Conservation (phyloP, 2,888 invertebrate genomes). For the Orthosia gothica region DNA sequence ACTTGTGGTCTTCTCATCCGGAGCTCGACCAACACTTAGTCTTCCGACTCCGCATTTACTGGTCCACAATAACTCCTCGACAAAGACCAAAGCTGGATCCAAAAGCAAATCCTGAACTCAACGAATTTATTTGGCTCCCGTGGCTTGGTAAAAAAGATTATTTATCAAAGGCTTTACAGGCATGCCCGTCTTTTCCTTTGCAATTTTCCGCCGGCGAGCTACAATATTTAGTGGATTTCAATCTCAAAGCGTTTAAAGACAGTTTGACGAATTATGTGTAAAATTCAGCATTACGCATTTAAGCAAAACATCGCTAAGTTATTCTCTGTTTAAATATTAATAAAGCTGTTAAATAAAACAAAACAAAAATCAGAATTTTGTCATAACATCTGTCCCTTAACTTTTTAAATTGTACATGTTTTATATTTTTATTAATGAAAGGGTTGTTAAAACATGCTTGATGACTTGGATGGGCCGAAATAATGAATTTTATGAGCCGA, state of each 20-base stretch:
- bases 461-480: slow-evolving; percentile 71
- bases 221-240: slow-evolving; percentile 74
- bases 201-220: slow-evolving; percentile 72
- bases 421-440: slow-evolving; percentile 54
- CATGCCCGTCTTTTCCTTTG: slow-evolving; percentile 73
- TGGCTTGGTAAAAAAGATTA: slow-evolving; percentile 74
- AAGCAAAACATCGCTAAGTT: slow-evolving; percentile 69
- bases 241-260: slow-evolving; percentile 71
- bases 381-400: slow-evolving; percentile 5
- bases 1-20: slow-evolving; percentile 75
- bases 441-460: slow-evolving; percentile 62
- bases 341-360: too few relatives aligned
- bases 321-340: slow-evolving; percentile 19
- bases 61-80: slow-evolving; percentile 74
- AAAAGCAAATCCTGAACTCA: slow-evolving; percentile 72
- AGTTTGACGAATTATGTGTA: slow-evolving; percentile 69
- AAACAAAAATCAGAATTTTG: not conserved
- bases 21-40: slow-evolving; percentile 72
- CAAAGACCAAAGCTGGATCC: slow-evolving; percentile 65
- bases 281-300: slow-evolving; percentile 70
- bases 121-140: slow-evolving; percentile 75
- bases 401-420: slow-evolving; percentile 30
- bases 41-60: slow-evolving; percentile 72
- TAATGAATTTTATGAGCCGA: slow-evolving; percentile 82
- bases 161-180: slow-evolving; percentile 56